Base-by-base conservation (phyloP, 2,888 invertebrate species). In the Microctonus brassicae region DNA sequence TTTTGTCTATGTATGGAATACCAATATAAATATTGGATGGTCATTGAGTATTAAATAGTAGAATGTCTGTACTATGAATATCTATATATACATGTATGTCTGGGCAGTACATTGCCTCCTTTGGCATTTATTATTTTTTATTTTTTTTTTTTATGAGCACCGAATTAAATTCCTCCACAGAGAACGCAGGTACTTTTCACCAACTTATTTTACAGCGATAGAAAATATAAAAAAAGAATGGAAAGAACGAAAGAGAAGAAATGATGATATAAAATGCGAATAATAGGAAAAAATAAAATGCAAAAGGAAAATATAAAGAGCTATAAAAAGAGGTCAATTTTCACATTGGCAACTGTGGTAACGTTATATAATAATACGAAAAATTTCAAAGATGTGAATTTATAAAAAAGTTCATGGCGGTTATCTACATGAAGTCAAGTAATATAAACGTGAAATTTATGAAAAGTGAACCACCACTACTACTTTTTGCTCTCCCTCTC, bases 11-110 rank as follows among this genome's bases (percentile, higher is more conserved):
- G 39, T 24, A 52, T 47, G 60, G 72, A 76, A 76, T 77, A 77
- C 74, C 75, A 74, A 75, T 78, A 73, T 71, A 67, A 60, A 53
- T 22, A 68, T 71, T 74, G 69, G 72, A 72, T 64, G 74, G 17
- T 64, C 74, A 76, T 73, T 72, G 73, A 39, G 47, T 70, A 70
- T 73, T 70, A 73, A 70, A 67, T 36, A 70, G 53, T 34, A 13
- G n/a, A 39, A 9, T 39, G n/a, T 13, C 33, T 13, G n/a, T n/a
- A 55, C 34, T 26, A 24, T 20, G 42, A 7, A 29, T 26, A 68
- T n/a, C 13, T 2, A 42, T 39, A 22, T 13, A 60, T 57, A 17
- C 11, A 39, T 47, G 22, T 60, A 20, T 52, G 47, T 22, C 39
- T 22, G 63, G 9, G 36, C 22, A 47, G 63, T 39, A 17, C 13